Conservation (phyloP, 2,797 vertebrate genomes). For the Euphonia xanthogaster region DNA sequence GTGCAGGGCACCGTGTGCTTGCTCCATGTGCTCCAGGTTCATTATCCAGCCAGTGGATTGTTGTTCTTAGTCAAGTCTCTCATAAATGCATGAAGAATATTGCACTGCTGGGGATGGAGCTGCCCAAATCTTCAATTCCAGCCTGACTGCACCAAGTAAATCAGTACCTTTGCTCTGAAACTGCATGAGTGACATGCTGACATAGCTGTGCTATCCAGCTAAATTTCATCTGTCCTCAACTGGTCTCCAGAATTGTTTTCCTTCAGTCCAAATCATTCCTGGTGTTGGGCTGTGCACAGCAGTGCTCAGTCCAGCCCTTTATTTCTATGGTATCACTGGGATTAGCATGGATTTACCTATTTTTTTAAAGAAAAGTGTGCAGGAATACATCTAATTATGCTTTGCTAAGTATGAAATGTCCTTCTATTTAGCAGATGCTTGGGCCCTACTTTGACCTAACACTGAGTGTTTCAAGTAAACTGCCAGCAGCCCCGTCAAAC, state of each 20-base stretch:
- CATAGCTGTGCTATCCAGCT: background rate
- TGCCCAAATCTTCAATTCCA: background rate
- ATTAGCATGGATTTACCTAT: slow-evolving; percentile 14
- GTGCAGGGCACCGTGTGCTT: fast-evolving
- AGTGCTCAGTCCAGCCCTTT: background rate
- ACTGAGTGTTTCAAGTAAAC: slow-evolving; percentile 81
- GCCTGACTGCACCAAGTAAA: background rate
- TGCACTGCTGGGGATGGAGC: background rate
- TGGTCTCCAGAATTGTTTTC: background rate
- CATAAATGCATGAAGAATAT: background rate
- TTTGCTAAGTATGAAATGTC: slow-evolving; percentile 75
- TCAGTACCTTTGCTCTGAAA: background rate
- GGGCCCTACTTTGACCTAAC: slow-evolving; percentile 81
- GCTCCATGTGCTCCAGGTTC: background rate
- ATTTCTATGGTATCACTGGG: background rate
- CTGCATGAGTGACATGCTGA: background rate
- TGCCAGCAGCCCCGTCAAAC: slow-evolving; percentile 85
- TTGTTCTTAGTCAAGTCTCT: background rate
- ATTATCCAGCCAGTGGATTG: background rate
- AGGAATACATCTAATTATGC: slow-evolving; percentile 73
- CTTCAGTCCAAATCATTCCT: background rate
- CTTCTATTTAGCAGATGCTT: slow-evolving; percentile 80
- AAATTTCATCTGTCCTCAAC: background rate
- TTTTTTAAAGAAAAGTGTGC: slow-evolving; percentile 30
- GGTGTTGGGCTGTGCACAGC: background rate